A percentile compares a stretch with the other conserved stretches of the same genome.
These are phyloP conservation scores for Lagria hirta DNA, from an alignment of 2,888 invertebrate genomes.

Conservation along the genomic window DNA sequence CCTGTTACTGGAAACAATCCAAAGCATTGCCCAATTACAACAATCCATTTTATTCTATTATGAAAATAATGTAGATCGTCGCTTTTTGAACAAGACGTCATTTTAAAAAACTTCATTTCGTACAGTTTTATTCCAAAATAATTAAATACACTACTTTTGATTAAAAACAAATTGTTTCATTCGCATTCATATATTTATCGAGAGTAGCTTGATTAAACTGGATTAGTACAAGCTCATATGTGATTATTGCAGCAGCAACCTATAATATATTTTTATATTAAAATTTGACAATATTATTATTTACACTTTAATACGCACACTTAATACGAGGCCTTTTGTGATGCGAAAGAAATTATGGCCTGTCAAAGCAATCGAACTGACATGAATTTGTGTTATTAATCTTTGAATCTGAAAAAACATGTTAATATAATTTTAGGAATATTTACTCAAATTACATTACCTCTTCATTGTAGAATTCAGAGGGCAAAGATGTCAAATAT, in stretches of 20 bases:
- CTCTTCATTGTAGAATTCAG: conserved; percentile 64
- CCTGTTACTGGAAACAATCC: conserved; percentile 6
- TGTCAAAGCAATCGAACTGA: conserved; percentile 37
- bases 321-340: conserved; percentile 42
- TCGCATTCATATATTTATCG: conserved; percentile 14
- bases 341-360: conserved; percentile 43
- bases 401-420: conserved; percentile 36
- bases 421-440: conserved; percentile 2
- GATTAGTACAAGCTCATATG: conserved; percentile 46
- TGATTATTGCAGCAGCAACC: conserved; percentile 46
- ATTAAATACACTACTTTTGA: no score
- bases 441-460: conserved; percentile 46
- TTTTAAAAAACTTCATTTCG: not conserved
- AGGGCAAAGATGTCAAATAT: conserved; percentile 64
- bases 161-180: conserved; percentile 21
- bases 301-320: conserved; percentile 34
- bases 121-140: not conserved
- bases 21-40: conserved; percentile 6
- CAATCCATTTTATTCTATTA: conserved; percentile 1
- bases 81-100: conserved; percentile 1
- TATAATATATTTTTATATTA: conserved; percentile 25
- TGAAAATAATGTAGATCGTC: not conserved
- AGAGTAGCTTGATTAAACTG: conserved; percentile 38
- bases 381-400: conserved; percentile 38
- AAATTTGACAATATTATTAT: conserved; percentile 1